Percentiles rank a stretch among this genome's conserved stretches.
phyloP scores from a whole-genome alignment of 2,797 vertebrate species.

The Argya squamiceps region DNA sequence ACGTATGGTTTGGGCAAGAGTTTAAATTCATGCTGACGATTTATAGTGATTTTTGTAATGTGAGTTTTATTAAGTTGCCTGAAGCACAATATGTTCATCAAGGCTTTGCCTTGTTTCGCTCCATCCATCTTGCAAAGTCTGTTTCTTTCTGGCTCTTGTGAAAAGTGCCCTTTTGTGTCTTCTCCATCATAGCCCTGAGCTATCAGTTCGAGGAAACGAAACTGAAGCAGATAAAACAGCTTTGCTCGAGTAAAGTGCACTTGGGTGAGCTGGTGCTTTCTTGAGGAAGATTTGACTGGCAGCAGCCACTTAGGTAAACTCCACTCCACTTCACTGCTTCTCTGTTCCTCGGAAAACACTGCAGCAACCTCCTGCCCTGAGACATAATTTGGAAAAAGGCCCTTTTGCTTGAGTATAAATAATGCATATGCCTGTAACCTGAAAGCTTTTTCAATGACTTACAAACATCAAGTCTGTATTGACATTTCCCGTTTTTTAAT shows the following conservation, averaged over 20 bases:
- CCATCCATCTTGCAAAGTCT: not conserved
- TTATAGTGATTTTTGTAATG: constrained; percentile 8
- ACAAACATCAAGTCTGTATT: not conserved
- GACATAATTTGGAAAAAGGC: not conserved
- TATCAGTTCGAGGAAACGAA: not conserved
- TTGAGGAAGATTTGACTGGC: not conserved
- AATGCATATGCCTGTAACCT: not conserved
- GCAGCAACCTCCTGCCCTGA: not conserved
- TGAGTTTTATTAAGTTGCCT: not conserved
- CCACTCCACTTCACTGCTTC: not conserved
- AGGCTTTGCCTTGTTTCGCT: not conserved
- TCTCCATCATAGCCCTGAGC: not conserved
- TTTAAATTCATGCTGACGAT: not conserved
- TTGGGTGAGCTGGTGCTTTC: not conserved
- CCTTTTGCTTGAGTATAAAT: not conserved
- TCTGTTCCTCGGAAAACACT: not conserved
- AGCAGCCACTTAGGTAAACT: not conserved
- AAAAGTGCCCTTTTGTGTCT: not conserved
- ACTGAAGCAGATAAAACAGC: not conserved
- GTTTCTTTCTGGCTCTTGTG: not conserved
- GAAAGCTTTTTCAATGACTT: not conserved
- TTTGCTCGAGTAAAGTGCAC: not conserved
- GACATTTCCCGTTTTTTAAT: not conserved
- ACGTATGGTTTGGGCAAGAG: not conserved
- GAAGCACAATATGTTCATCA: not conserved